Conservation (phyloP, 2,888 invertebrate genomes). For the Cheilosia variabilis region DNA sequence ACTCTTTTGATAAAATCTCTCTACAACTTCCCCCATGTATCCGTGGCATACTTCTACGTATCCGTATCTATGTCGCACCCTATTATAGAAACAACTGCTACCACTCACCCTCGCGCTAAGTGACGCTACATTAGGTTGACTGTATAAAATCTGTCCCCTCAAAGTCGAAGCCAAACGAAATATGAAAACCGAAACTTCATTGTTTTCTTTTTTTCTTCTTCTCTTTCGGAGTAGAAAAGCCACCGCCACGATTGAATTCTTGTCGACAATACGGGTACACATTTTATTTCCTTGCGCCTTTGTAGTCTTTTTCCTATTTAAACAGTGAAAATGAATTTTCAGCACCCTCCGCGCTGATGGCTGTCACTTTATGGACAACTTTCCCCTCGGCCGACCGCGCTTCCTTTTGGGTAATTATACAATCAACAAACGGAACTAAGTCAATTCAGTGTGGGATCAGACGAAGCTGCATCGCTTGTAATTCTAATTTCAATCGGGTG, state of each 20-base stretch:
- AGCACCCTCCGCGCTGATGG: conserved; percentile 12
- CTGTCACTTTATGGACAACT: conserved; percentile 37
- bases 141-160: conserved; percentile 7
- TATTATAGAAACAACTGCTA: conserved; percentile 1
- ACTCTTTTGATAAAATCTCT: neutral
- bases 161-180: conserved; percentile 18
- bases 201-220: conserved; percentile 3
- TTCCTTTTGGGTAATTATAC: conserved; percentile 57
- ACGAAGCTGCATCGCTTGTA: conserved; percentile 37
- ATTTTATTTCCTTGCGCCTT: neutral
- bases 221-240: neutral
- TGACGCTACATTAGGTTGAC: conserved; percentile 46
- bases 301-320: conserved; percentile 14
- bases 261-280: conserved; percentile 14
- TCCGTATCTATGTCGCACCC: conserved; percentile 32
- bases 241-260: neutral
- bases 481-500: conserved; percentile 37
- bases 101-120: conserved; percentile 24
- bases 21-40: neutral
- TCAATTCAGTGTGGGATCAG: conserved; percentile 51
- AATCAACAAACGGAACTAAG: conserved; percentile 67
- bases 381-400: neutral
- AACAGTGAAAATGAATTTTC: neutral
- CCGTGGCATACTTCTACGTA: neutral
- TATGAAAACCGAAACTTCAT: conserved; percentile 55